Conservation (phyloP, 1,140 invertebrate species). For the Eumaeus atala region DNA sequence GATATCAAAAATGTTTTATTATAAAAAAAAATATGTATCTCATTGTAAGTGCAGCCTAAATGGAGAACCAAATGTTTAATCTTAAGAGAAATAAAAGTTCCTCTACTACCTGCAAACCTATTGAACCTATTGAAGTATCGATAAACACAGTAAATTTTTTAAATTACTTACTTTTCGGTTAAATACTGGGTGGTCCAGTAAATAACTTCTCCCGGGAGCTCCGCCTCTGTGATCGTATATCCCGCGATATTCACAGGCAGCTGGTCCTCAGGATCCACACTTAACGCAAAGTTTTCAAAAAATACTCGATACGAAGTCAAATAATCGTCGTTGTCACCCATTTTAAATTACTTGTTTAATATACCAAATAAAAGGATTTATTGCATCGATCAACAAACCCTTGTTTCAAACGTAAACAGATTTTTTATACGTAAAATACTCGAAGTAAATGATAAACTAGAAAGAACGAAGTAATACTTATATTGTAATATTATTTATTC, state of each 20-base stretch:
- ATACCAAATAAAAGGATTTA: slow-evolving; percentile 23
- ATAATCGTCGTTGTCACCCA: slow-evolving; percentile 78
- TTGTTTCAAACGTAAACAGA: slow-evolving; percentile 27
- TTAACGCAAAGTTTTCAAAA: slow-evolving; percentile 80
- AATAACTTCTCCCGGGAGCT: slow-evolving; percentile 84
- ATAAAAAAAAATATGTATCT: too few species aligned
- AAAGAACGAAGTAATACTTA: slow-evolving; percentile 10
- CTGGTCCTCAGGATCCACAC: slow-evolving; percentile 81
- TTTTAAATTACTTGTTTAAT: slow-evolving; percentile 30
- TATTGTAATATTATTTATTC: slow-evolving; percentile 23
- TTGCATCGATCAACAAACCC: slow-evolving; percentile 48
- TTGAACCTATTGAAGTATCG: too few species aligned
- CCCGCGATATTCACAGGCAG: slow-evolving; percentile 82
- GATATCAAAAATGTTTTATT: too few species aligned
- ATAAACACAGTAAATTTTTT: too few species aligned
- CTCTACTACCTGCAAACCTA: too few species aligned
- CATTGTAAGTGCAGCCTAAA: too few species aligned
- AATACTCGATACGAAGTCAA: slow-evolving; percentile 80
- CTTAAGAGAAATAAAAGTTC: too few species aligned
- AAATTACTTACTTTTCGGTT: slow-evolving; percentile 79
- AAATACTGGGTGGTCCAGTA: slow-evolving; percentile 86
- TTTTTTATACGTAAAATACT: slow-evolving; percentile 10
- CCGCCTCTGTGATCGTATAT: slow-evolving; percentile 79
- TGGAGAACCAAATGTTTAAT: too few species aligned
- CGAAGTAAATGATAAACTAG: background rate